These are phyloP conservation scores for Tachystola acroxantha DNA, from an alignment of 2,888 invertebrate species.

Conservation along the genomic window DNA sequence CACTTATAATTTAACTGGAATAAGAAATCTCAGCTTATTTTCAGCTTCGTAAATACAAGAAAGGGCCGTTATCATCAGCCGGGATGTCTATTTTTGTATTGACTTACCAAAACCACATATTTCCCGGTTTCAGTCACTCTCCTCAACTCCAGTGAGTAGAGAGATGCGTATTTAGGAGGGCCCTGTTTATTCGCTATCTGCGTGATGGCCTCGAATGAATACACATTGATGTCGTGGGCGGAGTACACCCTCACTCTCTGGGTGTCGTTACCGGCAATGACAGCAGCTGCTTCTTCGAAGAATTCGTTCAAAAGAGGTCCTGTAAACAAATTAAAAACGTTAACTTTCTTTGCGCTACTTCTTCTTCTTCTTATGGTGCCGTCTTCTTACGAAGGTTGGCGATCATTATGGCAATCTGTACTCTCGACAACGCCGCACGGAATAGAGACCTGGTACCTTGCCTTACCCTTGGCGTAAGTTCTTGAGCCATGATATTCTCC, in stretches of 20 bases:
- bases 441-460: too few relatives aligned
- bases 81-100: too few relatives aligned
- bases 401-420: too few relatives aligned
- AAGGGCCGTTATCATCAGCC: too few relatives aligned
- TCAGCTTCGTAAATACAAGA: too few relatives aligned
- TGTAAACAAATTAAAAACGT: too few relatives aligned
- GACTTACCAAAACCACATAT: constrained; percentile 10
- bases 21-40: background rate
- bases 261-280: background rate
- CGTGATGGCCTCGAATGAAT: constrained; percentile 2
- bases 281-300: constrained; percentile 1
- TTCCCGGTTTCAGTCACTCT: constrained; percentile 6
- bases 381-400: too few relatives aligned
- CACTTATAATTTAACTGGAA: too few relatives aligned
- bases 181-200: constrained; percentile 1
- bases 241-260: constrained; percentile 10
- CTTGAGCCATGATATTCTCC: too few relatives aligned
- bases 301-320: constrained; percentile 11
- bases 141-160: constrained; percentile 9
- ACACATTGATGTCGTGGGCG: constrained; percentile 12
- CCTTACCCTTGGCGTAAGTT: too few relatives aligned
- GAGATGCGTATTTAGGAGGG: constrained; percentile 2
- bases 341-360: background rate
- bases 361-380: too few relatives aligned
- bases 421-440: too few relatives aligned